Conservation (phyloP, 1,140 invertebrate genomes). For the Forficula auricularia region DNA sequence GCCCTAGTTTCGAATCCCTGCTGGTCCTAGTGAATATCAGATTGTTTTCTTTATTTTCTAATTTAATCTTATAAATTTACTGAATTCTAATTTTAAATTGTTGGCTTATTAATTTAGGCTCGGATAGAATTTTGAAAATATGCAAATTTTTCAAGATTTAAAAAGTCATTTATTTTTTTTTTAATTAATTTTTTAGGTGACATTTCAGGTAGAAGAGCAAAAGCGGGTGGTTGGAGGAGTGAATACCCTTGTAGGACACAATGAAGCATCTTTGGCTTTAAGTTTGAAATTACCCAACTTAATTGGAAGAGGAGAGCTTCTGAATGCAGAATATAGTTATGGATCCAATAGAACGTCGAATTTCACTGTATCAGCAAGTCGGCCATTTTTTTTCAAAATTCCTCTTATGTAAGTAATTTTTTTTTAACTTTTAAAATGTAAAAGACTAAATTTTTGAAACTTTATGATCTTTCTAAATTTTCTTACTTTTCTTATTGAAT, state of each 20-base stretch:
- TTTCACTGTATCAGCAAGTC: conserved; percentile 50
- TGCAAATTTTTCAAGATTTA: too few species aligned
- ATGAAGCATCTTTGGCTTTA: conserved; percentile 61
- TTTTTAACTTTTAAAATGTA: background rate
- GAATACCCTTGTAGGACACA: conserved; percentile 65
- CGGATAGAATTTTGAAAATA: too few species aligned
- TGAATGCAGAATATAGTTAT: conserved; percentile 60
- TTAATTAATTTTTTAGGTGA: conserved; percentile 49
- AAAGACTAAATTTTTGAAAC: too few species aligned
- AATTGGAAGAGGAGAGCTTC: conserved; percentile 58
- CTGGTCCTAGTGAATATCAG: too few species aligned
- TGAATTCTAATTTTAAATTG: too few species aligned
- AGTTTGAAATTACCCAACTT: conserved; percentile 58
- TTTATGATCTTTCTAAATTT: too few species aligned
- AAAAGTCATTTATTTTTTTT: too few species aligned
- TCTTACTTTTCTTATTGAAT: too few species aligned
- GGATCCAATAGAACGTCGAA: conserved; percentile 51
- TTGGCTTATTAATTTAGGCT: too few species aligned
- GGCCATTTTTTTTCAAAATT: conserved; percentile 45
- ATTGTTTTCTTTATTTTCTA: too few species aligned
- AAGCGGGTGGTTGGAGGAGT: conserved; percentile 55
- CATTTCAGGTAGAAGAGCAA: conserved; percentile 61
- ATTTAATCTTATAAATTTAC: too few species aligned
- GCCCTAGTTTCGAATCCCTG: too few species aligned
- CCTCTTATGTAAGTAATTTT: conserved; percentile 33